Conservation (phyloP, 2,113 vertebrate species). For the Phasianus colchicus region DNA sequence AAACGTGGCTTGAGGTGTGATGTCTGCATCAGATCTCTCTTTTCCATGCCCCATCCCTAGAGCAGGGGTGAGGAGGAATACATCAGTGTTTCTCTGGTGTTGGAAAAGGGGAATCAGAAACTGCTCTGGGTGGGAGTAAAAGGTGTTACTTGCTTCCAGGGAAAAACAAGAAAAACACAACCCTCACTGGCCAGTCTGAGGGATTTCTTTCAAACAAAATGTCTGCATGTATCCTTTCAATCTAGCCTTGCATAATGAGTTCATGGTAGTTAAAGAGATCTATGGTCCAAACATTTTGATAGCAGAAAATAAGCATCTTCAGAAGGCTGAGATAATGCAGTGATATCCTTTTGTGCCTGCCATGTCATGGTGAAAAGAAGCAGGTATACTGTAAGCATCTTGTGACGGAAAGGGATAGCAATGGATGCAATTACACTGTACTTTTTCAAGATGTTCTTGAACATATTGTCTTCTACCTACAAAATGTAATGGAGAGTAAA, state of each 20-base stretch:
- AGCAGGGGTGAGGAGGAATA: background rate
- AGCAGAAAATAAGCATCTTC: background rate
- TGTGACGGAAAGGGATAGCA: background rate
- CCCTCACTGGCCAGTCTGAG: background rate
- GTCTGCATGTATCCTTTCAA: background rate
- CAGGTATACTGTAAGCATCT: background rate
- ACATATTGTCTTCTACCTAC: background rate
- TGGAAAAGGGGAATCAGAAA: background rate
- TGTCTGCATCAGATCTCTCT: background rate
- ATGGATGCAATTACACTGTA: background rate
- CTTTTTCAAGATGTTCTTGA: background rate
- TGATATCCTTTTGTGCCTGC: background rate
- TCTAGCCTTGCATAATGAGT: background rate
- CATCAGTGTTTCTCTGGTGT: fast-evolving
- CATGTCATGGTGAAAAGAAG: background rate
- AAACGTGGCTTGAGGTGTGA: background rate
- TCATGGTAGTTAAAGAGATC: background rate
- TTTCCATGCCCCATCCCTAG: background rate
- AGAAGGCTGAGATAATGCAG: background rate
- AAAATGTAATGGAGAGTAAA: background rate
- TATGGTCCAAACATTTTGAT: background rate
- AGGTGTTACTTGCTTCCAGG: background rate
- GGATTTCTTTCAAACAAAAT: background rate
- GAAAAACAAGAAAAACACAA: background rate
- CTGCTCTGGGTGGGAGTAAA: background rate